phyloP scores from a whole-genome alignment of 2,888 invertebrate genomes.

The Oxyscelio sp. region DNA sequence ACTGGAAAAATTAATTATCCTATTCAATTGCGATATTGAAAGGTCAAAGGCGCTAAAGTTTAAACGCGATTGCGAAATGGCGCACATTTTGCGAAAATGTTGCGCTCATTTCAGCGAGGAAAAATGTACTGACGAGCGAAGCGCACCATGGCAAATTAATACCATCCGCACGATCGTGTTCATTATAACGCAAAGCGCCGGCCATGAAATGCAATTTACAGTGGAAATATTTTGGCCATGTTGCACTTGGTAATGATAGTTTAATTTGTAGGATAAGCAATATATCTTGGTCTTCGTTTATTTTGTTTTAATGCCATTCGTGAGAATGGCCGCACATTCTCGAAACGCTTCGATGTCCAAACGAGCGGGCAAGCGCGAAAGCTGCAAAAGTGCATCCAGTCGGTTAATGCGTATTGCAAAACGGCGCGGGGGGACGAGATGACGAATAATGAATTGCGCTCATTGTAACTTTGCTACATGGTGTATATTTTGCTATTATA shows the following conservation, averaged over 20 bases:
- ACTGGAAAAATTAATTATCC: constrained; percentile 55
- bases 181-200: constrained; percentile 1
- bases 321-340: too few relatives aligned
- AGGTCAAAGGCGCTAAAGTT: constrained; percentile 55
- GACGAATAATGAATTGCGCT: too few relatives aligned
- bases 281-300: too few relatives aligned
- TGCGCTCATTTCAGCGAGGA: not conserved
- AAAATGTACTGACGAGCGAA: not conserved
- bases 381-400: too few relatives aligned
- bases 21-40: constrained; percentile 37
- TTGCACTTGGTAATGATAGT: constrained; percentile 49
- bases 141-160: constrained; percentile 35
- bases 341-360: too few relatives aligned
- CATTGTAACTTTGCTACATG: too few relatives aligned
- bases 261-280: too few relatives aligned
- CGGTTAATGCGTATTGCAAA: too few relatives aligned
- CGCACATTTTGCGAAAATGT: constrained; percentile 9
- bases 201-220: constrained; percentile 43
- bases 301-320: too few relatives aligned
- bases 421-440: too few relatives aligned
- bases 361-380: too few relatives aligned
- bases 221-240: constrained; percentile 35
- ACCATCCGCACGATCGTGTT: constrained; percentile 11
- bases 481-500: too few relatives aligned
- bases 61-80: constrained; percentile 1